Conservation (phyloP, 1,140 invertebrate species). For the Panulirus ornatus region DNA sequence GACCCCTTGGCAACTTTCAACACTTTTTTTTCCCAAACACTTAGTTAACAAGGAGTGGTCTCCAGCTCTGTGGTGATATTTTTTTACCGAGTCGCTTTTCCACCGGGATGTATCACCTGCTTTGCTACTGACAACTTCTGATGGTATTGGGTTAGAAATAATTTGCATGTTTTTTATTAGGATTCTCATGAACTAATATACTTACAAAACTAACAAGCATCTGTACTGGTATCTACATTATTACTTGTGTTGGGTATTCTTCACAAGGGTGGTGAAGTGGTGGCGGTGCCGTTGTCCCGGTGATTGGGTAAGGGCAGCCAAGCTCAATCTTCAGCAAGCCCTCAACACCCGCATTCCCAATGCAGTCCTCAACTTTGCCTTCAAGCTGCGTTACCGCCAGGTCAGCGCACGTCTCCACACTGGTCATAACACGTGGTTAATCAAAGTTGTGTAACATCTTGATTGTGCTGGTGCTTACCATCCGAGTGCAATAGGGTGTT, state of each 20-base stretch:
- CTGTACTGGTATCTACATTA: conserved; percentile 39
- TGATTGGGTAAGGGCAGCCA: conserved; percentile 86
- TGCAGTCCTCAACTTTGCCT: conserved; percentile 91
- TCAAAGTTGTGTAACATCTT: conserved; percentile 32
- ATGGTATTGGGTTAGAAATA: conserved; percentile 27
- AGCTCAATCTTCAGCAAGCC: conserved; percentile 92
- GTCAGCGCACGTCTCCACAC: conserved; percentile 73
- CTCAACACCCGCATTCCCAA: conserved; percentile 92
- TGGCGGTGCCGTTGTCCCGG: conserved; percentile 93
- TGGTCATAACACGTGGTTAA: conserved; percentile 24
- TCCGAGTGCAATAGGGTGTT: conserved; percentile 27
- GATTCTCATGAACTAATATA: conserved; percentile 26
- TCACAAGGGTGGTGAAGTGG: conserved; percentile 85
- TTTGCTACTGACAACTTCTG: conserved; percentile 33
- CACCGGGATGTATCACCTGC: conserved; percentile 13
- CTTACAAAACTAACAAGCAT: conserved; percentile 34
- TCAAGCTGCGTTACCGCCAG: conserved; percentile 83
- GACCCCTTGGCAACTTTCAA: conserved; percentile 38
- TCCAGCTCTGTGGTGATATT: conserved; percentile 4
- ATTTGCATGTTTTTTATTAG: conserved; percentile 23
- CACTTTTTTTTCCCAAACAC: conserved; percentile 12
- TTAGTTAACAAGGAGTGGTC: conserved; percentile 1
- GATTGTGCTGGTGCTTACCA: conserved; percentile 24
- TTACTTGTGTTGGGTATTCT: conserved; percentile 49
- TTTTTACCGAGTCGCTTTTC: not conserved